Conservation (phyloP, 2,888 invertebrate genomes). For the Cephus pulcher region DNA sequence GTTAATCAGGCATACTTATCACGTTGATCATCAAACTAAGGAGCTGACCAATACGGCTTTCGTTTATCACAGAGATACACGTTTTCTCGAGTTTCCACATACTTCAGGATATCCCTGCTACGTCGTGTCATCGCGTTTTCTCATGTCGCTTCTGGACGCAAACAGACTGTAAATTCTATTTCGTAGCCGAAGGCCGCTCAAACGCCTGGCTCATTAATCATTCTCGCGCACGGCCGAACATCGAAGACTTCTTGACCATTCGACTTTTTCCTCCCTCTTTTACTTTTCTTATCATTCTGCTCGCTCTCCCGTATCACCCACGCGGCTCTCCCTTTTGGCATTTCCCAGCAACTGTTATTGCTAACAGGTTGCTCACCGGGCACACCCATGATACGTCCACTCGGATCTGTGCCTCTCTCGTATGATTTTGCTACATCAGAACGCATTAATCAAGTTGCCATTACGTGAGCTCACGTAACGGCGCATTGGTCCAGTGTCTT, state of each 20-base stretch:
- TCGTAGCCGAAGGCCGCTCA: neutral
- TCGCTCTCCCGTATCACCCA: neutral
- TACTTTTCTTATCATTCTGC: neutral
- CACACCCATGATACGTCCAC: neutral
- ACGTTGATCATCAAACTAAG: neutral
- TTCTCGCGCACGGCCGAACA: neutral
- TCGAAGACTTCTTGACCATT: neutral
- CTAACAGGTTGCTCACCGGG: slow-evolving; percentile 4
- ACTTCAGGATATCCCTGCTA: neutral
- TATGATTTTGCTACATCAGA: neutral
- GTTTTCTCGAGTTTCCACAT: neutral
- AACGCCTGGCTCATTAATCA: neutral
- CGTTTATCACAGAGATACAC: neutral
- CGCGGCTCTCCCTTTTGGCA: neutral
- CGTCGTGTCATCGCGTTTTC: neutral
- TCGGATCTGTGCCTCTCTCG: neutral
- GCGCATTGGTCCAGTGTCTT: slow-evolving; percentile 28
- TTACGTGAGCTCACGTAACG: neutral
- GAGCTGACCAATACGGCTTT: neutral
- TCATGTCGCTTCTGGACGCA: neutral
- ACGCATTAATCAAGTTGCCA: neutral
- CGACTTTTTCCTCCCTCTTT: neutral
- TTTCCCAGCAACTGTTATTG: neutral
- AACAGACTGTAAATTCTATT: neutral
- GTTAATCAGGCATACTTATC: neutral